Percentiles rank a stretch among this genome's conserved stretches.
These are phyloP conservation scores for Spea hammondii DNA, from an alignment of 2,797 vertebrate species.

Conservation along the genomic window DNA sequence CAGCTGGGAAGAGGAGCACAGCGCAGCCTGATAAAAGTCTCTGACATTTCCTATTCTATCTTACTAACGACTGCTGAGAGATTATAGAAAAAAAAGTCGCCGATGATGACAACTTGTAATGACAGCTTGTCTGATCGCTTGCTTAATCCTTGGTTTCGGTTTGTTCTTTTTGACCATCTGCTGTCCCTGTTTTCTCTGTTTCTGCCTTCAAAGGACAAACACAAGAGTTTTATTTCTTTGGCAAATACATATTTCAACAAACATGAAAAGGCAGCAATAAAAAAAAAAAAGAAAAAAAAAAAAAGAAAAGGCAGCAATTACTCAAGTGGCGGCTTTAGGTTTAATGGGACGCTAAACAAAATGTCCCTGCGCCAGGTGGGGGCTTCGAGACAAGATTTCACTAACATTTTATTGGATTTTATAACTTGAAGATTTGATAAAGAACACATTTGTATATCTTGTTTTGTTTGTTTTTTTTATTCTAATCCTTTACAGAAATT, in stretches of 20 bases:
- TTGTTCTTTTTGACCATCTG: constrained; percentile 66
- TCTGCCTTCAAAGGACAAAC: constrained; percentile 22
- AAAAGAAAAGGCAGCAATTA: constrained; percentile 14
- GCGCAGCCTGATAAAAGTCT: constrained; percentile 54
- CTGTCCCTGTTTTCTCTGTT: constrained; percentile 37
- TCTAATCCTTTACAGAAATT: too few species aligned
- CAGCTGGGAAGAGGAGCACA: not conserved
- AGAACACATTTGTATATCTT: too few species aligned
- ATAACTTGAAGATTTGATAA: too few species aligned
- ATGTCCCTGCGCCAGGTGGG: too few species aligned
- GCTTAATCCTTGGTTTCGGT: constrained; percentile 58
- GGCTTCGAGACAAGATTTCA: too few species aligned
- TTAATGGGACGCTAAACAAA: not conserved
- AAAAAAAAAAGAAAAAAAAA: too few species aligned
- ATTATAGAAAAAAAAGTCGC: constrained; percentile 69
- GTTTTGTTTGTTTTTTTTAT: too few species aligned
- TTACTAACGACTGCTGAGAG: constrained; percentile 55
- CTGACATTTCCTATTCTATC: constrained; percentile 66
- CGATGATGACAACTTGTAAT: constrained; percentile 61
- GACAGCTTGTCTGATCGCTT: constrained; percentile 64
- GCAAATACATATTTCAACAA: constrained; percentile 20
- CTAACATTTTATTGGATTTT: too few species aligned
- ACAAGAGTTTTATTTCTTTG: constrained; percentile 29
- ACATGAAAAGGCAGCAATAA: constrained; percentile 3
- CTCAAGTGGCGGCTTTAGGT: not conserved